Base-by-base conservation (phyloP, 2,888 invertebrate species). In the Netelia fuscicornis region DNA sequence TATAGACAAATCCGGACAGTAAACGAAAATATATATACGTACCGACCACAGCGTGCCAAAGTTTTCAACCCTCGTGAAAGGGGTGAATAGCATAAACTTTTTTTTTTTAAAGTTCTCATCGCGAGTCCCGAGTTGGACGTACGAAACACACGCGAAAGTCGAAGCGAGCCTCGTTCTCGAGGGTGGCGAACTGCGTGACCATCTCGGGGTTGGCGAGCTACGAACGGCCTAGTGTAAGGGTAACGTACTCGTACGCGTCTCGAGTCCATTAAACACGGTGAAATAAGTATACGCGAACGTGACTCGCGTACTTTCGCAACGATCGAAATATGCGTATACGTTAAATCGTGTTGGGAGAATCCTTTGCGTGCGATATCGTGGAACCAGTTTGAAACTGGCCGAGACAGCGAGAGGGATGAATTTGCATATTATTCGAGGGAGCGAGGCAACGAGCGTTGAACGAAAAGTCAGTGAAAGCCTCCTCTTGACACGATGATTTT, bases 111-210 rank as follows among this genome's bases (percentile, higher is more conserved):
- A 70, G n/a, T 77, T 72, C 67, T 25, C 54, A 20, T 48, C 20
- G 20, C 30, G 10, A 81, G 67, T 68, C 81, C 68, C 72, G 67
- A 48, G 48, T 20, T 68, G 68, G 54, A 54, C 77, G 80, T 86
- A 85, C 86, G 86, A 88, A 81, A n/a, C n/a, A 87, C 89, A 88
- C 89, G 89, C 89, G 77, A 89, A 84, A 88, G 86, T 83, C 86
- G 81, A n/a, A 86, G 87, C 88, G 87, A 86, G 86, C 76, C 74
- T 70, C 42, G 54, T 44, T 20, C 44, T 54, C 65, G 82, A 83
- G 86, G 88, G 80, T 86, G 84, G 81, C 83, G 87, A 87, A 86
- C 88, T 83, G 87, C 84, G 86, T 85, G 87, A 72, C 87, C 72
- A 84, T 80, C 81, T 62, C 68, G 80, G 37, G 78, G 25, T 72